Percentiles rank a stretch among this genome's conserved stretches.
These are phyloP conservation scores for Bimastos eiseni DNA, from an alignment of 2,888 invertebrate species.

Conservation along the genomic window DNA sequence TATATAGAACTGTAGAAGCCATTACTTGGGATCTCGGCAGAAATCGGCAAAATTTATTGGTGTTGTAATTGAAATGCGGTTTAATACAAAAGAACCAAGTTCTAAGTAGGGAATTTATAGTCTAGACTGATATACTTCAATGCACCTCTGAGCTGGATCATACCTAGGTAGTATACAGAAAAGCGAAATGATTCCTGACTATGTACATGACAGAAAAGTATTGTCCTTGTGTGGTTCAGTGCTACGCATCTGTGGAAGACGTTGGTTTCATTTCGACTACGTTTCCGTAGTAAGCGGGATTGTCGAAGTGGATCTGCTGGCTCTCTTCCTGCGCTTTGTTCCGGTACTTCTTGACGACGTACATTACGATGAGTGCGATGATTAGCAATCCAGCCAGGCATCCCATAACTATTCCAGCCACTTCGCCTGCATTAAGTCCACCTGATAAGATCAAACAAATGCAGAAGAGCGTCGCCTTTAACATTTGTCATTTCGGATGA, in stretches of 20 bases:
- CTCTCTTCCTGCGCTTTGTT: slow-evolving; percentile 4
- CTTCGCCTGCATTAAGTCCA: background rate
- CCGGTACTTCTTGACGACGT: background rate
- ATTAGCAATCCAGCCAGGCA: background rate
- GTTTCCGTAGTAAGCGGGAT: slow-evolving; percentile 19
- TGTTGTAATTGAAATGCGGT: too few relatives aligned
- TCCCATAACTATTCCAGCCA: slow-evolving; percentile 7
- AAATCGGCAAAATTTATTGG: too few relatives aligned
- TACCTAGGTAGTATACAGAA: too few relatives aligned
- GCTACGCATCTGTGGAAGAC: background rate
- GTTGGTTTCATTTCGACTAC: slow-evolving; percentile 15
- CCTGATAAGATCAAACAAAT: background rate
- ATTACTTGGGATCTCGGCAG: too few relatives aligned
- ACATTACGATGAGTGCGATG: background rate
- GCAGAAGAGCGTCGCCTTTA: background rate
- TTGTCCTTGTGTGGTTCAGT: background rate
- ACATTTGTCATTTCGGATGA: background rate
- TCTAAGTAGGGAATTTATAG: too few relatives aligned
- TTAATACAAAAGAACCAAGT: too few relatives aligned
- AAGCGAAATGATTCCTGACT: background rate
- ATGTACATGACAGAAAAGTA: background rate
- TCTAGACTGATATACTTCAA: too few relatives aligned
- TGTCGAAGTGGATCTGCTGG: slow-evolving; percentile 17
- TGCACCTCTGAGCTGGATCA: too few relatives aligned
- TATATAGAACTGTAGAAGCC: too few relatives aligned